Conservation (phyloP, 2,797 vertebrate genomes). For the Alosa sapidissima region DNA sequence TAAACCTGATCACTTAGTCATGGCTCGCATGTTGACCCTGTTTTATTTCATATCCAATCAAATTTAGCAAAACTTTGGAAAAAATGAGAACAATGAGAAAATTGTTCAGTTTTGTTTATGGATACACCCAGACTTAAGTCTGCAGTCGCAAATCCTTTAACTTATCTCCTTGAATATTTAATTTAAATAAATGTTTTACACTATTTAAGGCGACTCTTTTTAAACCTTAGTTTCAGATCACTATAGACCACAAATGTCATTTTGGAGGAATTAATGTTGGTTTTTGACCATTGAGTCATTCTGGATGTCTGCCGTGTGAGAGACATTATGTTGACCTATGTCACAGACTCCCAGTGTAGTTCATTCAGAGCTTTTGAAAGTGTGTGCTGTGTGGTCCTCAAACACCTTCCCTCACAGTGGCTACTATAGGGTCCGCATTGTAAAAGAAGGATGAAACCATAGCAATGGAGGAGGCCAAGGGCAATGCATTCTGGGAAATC, state of each 20-base stretch:
- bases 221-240: not conserved
- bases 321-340: constrained; percentile 20
- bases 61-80: not conserved
- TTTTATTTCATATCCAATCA: not conserved
- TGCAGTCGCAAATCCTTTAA: not conserved
- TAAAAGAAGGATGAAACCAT: constrained; percentile 66
- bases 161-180: not conserved
- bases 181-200: not conserved
- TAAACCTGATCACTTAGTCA: not conserved
- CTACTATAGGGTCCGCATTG: constrained; percentile 22
- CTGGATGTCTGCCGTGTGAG: constrained; percentile 8
- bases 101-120: not conserved
- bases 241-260: not conserved
- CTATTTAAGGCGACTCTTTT: not conserved
- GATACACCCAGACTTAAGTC: not conserved
- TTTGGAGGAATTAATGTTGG: not conserved
- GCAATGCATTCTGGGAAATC: constrained; percentile 71
- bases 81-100: no score
- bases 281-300: not conserved
- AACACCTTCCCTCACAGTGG: constrained; percentile 13
- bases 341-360: constrained; percentile 21
- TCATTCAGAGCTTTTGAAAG: constrained; percentile 24
- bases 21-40: not conserved
- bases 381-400: constrained; percentile 25
- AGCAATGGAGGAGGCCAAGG: constrained; percentile 76